phyloP scores from a whole-genome alignment of 2,888 invertebrate species.

The Hypsopygia costalis region DNA sequence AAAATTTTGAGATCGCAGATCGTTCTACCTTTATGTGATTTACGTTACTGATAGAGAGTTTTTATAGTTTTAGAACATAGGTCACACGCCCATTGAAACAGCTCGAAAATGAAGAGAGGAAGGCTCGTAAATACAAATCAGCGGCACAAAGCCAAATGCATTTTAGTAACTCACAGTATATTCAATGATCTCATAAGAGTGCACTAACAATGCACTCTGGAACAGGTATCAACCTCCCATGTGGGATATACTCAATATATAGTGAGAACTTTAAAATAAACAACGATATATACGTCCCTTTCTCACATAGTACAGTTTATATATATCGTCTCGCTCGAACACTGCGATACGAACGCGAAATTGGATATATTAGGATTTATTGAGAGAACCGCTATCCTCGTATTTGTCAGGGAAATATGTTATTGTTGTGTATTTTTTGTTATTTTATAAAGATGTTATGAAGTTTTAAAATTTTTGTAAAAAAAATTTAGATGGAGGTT shows the following conservation, averaged over 20 bases:
- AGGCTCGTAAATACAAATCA: neutral
- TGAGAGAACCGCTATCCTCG: slow-evolving; percentile 7
- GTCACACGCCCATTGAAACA: too few species aligned
- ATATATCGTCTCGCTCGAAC: slow-evolving; percentile 2
- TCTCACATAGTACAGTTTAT: neutral
- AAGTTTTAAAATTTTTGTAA: too few species aligned
- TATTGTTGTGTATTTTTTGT: slow-evolving; percentile 8
- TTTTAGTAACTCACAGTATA: neutral
- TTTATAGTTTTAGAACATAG: too few species aligned
- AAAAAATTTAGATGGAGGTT: too few species aligned
- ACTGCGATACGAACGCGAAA: slow-evolving; percentile 6
- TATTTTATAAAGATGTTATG: too few species aligned
- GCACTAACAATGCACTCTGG: neutral
- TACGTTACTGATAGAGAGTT: too few species aligned
- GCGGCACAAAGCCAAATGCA: neutral
- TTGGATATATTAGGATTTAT: slow-evolving; percentile 11
- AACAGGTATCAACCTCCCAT: slow-evolving; percentile 4
- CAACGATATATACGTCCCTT: neutral
- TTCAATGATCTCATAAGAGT: neutral
- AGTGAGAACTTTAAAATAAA: slow-evolving; percentile 1
- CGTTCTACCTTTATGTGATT: too few species aligned
- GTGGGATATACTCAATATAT: slow-evolving; percentile 1
- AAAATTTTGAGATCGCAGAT: too few species aligned
- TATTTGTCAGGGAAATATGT: slow-evolving; percentile 5
- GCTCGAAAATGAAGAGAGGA: too few species aligned